Evolutionary conservation across 1,140 invertebrate genomes (phyloP).

Genomic region (Ips typographus): DNA sequence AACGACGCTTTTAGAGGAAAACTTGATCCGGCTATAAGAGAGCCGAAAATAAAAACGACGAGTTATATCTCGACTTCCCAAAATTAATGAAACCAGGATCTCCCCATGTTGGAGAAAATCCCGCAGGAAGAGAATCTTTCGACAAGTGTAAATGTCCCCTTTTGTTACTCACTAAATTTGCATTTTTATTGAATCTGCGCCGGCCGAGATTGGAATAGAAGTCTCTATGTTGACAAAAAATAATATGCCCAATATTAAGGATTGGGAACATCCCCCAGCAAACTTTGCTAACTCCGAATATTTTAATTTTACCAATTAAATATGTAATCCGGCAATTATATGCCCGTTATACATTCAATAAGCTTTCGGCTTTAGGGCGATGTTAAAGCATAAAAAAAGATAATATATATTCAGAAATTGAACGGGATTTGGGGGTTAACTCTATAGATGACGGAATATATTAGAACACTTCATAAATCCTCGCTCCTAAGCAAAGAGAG

Average conservation of each 20-base stretch:
- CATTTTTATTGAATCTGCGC: slow-evolving; percentile 53
- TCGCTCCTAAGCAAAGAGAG: no score
- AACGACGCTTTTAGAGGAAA: no score
- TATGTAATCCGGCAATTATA: slow-evolving; percentile 35
- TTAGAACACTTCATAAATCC: no score
- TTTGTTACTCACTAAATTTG: slow-evolving; percentile 50
- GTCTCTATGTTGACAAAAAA: slow-evolving; percentile 50
- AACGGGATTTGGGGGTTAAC: no score
- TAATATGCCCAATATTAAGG: slow-evolving; percentile 48
- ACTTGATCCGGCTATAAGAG: no score
- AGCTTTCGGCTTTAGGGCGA: background rate
- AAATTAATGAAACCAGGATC: slow-evolving; percentile 52
- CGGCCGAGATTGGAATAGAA: slow-evolving; percentile 50
- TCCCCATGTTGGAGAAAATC: slow-evolving; percentile 31
- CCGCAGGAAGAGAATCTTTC: slow-evolving; percentile 42
- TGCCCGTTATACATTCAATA: slow-evolving; percentile 30
- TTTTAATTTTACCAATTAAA: slow-evolving; percentile 34
- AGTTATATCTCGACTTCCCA: slow-evolving; percentile 42
- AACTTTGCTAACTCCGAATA: slow-evolving; percentile 30
- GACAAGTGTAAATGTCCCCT: slow-evolving; percentile 51
- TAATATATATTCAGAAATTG: no score
- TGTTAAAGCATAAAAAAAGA: slow-evolving; percentile 9
- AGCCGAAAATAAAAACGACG: background rate
- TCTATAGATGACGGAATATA: no score
- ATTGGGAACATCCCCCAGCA: slow-evolving; percentile 21